Base-by-base conservation (phyloP, 1,140 invertebrate genomes). In the Patella vulgata region DNA sequence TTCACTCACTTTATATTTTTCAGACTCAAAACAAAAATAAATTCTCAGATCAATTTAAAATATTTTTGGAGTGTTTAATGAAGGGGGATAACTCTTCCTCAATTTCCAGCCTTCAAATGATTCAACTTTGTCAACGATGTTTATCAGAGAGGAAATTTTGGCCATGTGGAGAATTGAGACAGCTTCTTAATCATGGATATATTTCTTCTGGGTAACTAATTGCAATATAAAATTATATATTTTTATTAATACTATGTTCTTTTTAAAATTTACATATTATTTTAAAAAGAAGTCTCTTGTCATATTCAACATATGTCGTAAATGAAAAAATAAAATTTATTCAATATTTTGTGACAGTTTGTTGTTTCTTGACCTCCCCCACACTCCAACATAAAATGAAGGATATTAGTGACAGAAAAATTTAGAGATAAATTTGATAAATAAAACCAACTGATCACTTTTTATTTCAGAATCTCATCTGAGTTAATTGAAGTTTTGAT, bases 141-240 rank as follows among this genome's bases (percentile, higher is more conserved):
- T 36, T 42, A 33, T 11, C 23, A 6, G 65, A 67, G 42, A 63
- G 48, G 28, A 57, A 58, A 19, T 67, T 67, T 44, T 67, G 65
- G 65, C 65, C 59, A 33, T 17, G 19, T 30, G 52, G 36, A 14
- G 59, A 63, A 21, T 8, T 67, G 12, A 33, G 52, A 21, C 28
- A 57, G 27, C 42, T 67, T 14, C 19, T 67, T 25, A 27, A 40
- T n/a, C 47, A 52, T n/a, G 50, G 56, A 30, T 51, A 23, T 25
- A 33, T 67, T 23, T 36, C 65, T 17, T 27, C 51, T 12, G 53
- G 58, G 64, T 66, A 56, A 54, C 39, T 23, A 11, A n/a, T 21
- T 42, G 14, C 17, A 0, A 8, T 33, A n/a, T n/a, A n/a, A n/a
- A n/a, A n/a, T n/a, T n/a, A n/a, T n/a, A n/a, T n/a, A n/a, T n/a